phyloP scores from a whole-genome alignment of 2,888 invertebrate genomes.

The Oegoconia quadripuncta region DNA sequence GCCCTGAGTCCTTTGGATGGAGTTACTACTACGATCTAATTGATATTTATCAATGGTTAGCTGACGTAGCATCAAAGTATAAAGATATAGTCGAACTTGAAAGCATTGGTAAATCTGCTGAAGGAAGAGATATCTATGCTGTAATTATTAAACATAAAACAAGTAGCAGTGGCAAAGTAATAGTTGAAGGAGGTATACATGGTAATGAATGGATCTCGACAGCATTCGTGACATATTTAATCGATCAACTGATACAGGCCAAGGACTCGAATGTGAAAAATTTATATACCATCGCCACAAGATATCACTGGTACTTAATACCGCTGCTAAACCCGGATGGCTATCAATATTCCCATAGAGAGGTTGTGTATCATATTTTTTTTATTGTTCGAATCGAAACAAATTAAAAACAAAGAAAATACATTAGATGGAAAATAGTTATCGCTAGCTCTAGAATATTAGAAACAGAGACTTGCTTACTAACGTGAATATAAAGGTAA shows the following conservation, averaged over 20 bases:
- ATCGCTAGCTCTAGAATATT: no score
- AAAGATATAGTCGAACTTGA: constrained; percentile 49
- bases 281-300: constrained; percentile 53
- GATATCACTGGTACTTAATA: constrained; percentile 83
- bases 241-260: constrained; percentile 66
- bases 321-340: constrained; percentile 88
- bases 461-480: no score
- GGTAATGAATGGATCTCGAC: constrained; percentile 87
- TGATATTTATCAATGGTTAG: constrained; percentile 80
- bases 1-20: constrained; percentile 56
- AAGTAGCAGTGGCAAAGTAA: constrained; percentile 40
- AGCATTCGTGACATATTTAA: constrained; percentile 80
- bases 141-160: constrained; percentile 25
- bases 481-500: no score
- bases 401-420: not conserved
- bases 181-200: constrained; percentile 82
- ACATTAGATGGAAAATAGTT: no score
- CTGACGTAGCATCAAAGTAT: constrained; percentile 56
- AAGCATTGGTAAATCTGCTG: constrained; percentile 60
- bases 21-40: constrained; percentile 77
- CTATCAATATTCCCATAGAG: constrained; percentile 66
- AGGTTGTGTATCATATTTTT: constrained; percentile 13
- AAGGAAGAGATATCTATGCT: constrained; percentile 60
- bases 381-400: not conserved
- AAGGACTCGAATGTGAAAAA: constrained; percentile 45